Evolutionary conservation across 2,888 invertebrate species (phyloP).

Genomic region (Anaspis maculata): DNA sequence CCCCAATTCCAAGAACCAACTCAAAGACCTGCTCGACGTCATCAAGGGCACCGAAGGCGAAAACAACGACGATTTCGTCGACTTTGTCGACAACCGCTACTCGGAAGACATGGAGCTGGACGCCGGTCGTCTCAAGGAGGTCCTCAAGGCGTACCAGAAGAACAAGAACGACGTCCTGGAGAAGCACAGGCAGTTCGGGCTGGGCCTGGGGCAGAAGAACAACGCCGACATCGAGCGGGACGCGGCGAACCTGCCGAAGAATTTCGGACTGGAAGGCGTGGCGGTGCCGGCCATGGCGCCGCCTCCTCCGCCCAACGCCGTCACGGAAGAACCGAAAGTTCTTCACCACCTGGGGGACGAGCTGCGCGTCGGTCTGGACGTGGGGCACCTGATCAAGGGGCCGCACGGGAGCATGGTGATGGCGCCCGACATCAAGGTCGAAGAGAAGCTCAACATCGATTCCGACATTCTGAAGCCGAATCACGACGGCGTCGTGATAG

Average conservation of each 20-base stretch:
- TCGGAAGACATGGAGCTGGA: constrained; percentile 35
- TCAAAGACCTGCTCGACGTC: constrained; percentile 23
- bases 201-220: constrained; percentile 36
- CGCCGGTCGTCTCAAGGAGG: constrained; percentile 28
- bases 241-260: constrained; percentile 24
- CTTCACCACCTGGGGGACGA: constrained; percentile 39
- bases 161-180: constrained; percentile 26
- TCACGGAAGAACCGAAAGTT: constrained; percentile 27
- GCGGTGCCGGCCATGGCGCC: constrained; percentile 14
- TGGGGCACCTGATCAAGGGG: constrained; percentile 44
- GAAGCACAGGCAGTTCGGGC: constrained; percentile 34
- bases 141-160: constrained; percentile 31
- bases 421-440: constrained; percentile 39
- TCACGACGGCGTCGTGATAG: constrained; percentile 50
- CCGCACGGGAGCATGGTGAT: constrained; percentile 50
- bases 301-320: constrained; percentile 24
- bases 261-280: constrained; percentile 21
- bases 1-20: constrained; percentile 16
- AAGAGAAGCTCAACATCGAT: constrained; percentile 51
- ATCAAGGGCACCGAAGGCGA: constrained; percentile 28
- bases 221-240: constrained; percentile 34
- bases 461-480: constrained; percentile 52
- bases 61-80: constrained; percentile 27
- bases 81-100: constrained; percentile 22
- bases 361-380: constrained; percentile 31